Evolutionary conservation across 23 tunicate genomes (phyloP), one percentile per base, ranked within the genome.

Genomic region (Trididemnum clinides): DNA sequence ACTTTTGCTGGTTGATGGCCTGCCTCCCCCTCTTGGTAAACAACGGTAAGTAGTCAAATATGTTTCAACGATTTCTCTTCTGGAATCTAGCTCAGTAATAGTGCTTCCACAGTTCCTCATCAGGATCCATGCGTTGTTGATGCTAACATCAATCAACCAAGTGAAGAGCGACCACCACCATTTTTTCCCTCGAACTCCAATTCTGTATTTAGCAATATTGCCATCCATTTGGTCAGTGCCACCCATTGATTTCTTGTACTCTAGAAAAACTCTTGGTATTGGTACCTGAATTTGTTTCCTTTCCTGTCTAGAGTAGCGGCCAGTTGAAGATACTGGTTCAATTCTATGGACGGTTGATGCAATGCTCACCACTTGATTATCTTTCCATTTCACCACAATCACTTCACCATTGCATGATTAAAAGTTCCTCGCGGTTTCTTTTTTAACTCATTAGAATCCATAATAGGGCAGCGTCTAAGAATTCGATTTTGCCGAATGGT

Each of bases 91-190:
- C 75, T 28, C 37, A 28, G 36, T 6, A 5, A 66, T 66, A 23
- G 19, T 66, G 36, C 37, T 66, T 20, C 75, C 75, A 29, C 37
- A 29, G 37, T 10, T 29, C 31, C 22, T 66, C 75, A 32, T 32
- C 37, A 66, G 22, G 31, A 29, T 66, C 75, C 75, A 66, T 4
- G 75, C 75, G 37, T 66, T 66, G 36, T 66, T 30, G 37, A 66
- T 66, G 37, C 75, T 66, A 15, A 32, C 75, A 37, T 66, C 75
- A 66, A 66, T 66, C 37, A 66, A 31, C 75, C 75, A 66, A 2
- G 75, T 66, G 22, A 66, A 66, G 6, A 66, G 6, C 2, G 37
- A 20, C 75, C 75, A 66, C 75, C 75, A 66, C 37, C 75, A 31
- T 32, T 29, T 66, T 23, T 66, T 66, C 5, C 75, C 37, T 3